Base-by-base conservation (phyloP, 2,797 vertebrate species). In the Podarcis lilfordi region DNA sequence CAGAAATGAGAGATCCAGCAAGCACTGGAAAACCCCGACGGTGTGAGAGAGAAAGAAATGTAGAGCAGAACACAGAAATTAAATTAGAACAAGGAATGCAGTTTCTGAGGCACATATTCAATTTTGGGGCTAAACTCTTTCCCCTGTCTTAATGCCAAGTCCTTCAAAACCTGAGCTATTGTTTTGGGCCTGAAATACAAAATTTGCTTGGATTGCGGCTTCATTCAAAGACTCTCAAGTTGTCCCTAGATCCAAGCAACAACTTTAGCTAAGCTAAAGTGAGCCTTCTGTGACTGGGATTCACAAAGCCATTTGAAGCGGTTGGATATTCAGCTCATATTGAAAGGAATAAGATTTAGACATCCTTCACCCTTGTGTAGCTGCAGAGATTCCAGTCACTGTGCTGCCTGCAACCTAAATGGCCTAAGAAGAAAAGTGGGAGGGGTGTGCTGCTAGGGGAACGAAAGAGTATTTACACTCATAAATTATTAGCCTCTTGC, bases 401-500 rank as follows among this genome's bases (percentile, higher is more conserved):
- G 86, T 2, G 0, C 81, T 83, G 82, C 81, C 80, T 88, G 86
- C 90, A 88, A 83, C 77, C 82, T 88, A 79, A 92, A 75, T 35
- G 86, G 68, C 72, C 80, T 8, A 87, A 89, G 81, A 92, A 93
- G 87, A 91, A 79, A 61, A 68, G 17, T 0, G 35, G 0, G 11
- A 89, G 91, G 61, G 86, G 94, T 76, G 94, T 76, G 85, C 50
- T 89, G 88, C 80, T 75, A 85, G 25, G 84, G 86, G 86, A 93
- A 92, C 1, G 1, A 82, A 89, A 80, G 1, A 1, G 74, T 89
- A 84, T 88, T 93, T 94, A 90, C 79, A 90, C 50, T 91, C 80
- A 85, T 74, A 55, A 84, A 84, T 17, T 29, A 84, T 84, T 87
- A 68, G 59, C 40, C 66, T 66, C 66, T 76, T 75, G 13, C 77